These are phyloP conservation scores for Diglossa cyanea DNA, from an alignment of 2,797 vertebrate species.

Conservation along the genomic window DNA sequence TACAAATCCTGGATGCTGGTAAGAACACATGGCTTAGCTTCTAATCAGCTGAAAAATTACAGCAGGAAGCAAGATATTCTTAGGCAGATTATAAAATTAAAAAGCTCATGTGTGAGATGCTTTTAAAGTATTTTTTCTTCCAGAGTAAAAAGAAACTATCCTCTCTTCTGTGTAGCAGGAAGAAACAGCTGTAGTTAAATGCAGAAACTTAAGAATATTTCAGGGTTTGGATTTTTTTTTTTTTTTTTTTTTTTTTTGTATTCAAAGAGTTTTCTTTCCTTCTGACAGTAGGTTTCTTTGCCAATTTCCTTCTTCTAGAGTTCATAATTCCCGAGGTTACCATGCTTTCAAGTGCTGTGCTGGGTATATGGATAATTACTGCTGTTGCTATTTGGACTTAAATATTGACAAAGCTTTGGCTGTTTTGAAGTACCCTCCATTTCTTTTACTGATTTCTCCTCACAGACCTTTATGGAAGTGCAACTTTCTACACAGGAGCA, in stretches of 20 bases:
- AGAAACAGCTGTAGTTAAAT: background rate
- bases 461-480: background rate
- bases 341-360: background rate
- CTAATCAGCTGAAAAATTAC: constrained; percentile 15
- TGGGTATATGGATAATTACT: constrained; percentile 28
- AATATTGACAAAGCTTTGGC: background rate
- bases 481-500: background rate
- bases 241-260: background rate
- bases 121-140: background rate
- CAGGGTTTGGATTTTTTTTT: background rate
- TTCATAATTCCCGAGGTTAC: constrained; percentile 1
- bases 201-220: constrained; percentile 15
- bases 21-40: background rate
- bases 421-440: background rate
- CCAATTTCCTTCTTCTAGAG: constrained; percentile 22
- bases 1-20: background rate
- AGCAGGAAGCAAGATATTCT: constrained; percentile 17
- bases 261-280: constrained; percentile 25
- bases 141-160: background rate
- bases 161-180: background rate
- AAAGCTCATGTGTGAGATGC: background rate
- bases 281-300: constrained; percentile 2
- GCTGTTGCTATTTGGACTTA: background rate
- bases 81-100: constrained; percentile 15
- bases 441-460: background rate